phyloP scores from a whole-genome alignment of 53 echinoderm and acorn worm species.

The Antedon mediterranea region DNA sequence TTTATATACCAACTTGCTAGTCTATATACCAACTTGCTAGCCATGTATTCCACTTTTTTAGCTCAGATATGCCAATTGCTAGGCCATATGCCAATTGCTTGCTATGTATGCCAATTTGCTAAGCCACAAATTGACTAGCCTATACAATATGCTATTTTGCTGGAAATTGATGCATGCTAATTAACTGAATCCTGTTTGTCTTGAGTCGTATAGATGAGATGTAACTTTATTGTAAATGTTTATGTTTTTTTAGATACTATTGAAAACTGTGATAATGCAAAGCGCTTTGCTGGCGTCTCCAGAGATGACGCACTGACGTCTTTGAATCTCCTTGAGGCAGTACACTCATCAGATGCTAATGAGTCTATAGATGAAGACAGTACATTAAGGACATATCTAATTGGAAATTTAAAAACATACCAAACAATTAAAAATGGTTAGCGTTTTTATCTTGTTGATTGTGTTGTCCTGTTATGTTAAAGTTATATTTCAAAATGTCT shows the following conservation, averaged over 20 bases:
- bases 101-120: too few species aligned
- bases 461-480: background rate
- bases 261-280: background rate
- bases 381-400: background rate
- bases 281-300: background rate
- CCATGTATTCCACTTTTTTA: too few species aligned
- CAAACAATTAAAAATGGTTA: background rate
- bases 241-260: background rate
- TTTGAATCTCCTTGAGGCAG: background rate
- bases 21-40: too few species aligned
- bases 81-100: too few species aligned
- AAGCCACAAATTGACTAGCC: too few species aligned
- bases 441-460: background rate
- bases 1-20: too few species aligned
- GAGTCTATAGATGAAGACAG: background rate
- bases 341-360: background rate
- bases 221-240: too few species aligned
- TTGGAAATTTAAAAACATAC: background rate
- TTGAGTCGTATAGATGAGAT: background rate
- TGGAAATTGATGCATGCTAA: too few species aligned
- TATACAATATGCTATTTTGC: too few species aligned
- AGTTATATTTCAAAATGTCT: background rate
- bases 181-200: too few species aligned
- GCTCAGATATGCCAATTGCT: too few species aligned
- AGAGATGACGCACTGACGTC: background rate